Base-by-base conservation (phyloP, 2,797 vertebrate species). In the Amblyopsis hoosieri region DNA sequence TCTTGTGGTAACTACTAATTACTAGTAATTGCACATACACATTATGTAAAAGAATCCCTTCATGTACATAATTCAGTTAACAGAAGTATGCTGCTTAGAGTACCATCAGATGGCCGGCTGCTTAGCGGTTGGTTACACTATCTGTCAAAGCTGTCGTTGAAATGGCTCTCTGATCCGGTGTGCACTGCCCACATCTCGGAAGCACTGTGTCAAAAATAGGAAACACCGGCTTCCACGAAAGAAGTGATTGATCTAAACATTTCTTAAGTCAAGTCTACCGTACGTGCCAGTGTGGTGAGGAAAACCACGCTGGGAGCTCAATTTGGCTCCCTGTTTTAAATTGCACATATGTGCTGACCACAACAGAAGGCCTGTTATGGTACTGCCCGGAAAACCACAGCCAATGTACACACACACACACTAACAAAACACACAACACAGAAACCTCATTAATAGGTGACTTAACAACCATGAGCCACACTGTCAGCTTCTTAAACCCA, bases 351-450 rank as follows among this genome's bases (percentile, higher is more conserved):
- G 89, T 90, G 91, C 80, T 63, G 86, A 89, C 92, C 93, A 93
- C 93, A 94, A 94, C 89, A 94, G 93, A 93, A 93, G 87, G 78
- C 78, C 83, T 47, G 82, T 88, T 88, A 89, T 89, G 83, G 85
- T 82, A 80, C 81, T 79, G 89, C 86, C 91, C 76, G 89, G 89
- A 91, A 93, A 91, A 91, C 90, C 89, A 59, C 78, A 80, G 81
- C 88, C 87, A 81, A 77, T 64, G 80, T 81, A 81, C 84, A 87
- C 86, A 81, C 83, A 78, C 82, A 85, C 87, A 85, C 78, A 77
- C 76, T 74, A 66, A 76, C 74, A 62, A 76, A 77, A 65, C 79
- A 82, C 71, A 52, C 45, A 50, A 52, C 45, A 50, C n/a, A 31
- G 12, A 60, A 19, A 51, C 59, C 74, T 59, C 74, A 74, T 75